Conservation (phyloP, 2,797 vertebrate species). For the Carduelis carduelis region DNA sequence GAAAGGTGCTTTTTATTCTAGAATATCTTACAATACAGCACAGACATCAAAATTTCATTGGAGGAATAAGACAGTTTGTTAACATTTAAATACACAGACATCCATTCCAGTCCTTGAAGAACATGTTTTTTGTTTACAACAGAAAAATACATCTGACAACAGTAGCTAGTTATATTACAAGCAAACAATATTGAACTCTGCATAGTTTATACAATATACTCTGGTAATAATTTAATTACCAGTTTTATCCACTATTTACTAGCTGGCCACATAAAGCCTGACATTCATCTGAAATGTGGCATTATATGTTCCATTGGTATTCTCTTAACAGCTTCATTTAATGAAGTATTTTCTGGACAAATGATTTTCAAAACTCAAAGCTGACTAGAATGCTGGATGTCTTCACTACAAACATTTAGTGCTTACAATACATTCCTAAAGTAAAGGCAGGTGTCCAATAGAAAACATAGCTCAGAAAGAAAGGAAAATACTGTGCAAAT, state of each 20-base stretch:
- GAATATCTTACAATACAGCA: slow-evolving; percentile 78
- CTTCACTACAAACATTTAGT: slow-evolving; percentile 78
- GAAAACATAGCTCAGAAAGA: slow-evolving; percentile 79
- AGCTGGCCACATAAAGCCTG: slow-evolving; percentile 93
- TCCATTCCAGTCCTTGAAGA: slow-evolving; percentile 83
- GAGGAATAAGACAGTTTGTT: slow-evolving; percentile 78
- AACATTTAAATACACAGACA: slow-evolving; percentile 86
- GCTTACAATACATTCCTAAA: slow-evolving; percentile 85
- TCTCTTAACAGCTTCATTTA: slow-evolving; percentile 77
- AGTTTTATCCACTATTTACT: slow-evolving; percentile 85
- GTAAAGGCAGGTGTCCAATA: slow-evolving; percentile 85
- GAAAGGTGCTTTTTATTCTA: slow-evolving; percentile 77
- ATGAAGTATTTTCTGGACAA: slow-evolving; percentile 72
- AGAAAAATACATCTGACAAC: slow-evolving; percentile 93
- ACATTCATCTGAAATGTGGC: slow-evolving; percentile 93
- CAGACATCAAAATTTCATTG: slow-evolving; percentile 76
- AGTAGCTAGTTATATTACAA: slow-evolving; percentile 91
- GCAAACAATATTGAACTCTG: slow-evolving; percentile 92
- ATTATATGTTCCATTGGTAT: slow-evolving; percentile 76
- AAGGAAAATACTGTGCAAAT: slow-evolving; percentile 75
- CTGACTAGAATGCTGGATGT: slow-evolving; percentile 75
- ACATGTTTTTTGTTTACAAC: slow-evolving; percentile 88
- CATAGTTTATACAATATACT: slow-evolving; percentile 95
- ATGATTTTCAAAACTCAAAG: slow-evolving; percentile 77
- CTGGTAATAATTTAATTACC: slow-evolving; percentile 86